Conservation (phyloP, 37 sponge, comb jelly and placozoan species). For the Bolinopsis microptera region DNA sequence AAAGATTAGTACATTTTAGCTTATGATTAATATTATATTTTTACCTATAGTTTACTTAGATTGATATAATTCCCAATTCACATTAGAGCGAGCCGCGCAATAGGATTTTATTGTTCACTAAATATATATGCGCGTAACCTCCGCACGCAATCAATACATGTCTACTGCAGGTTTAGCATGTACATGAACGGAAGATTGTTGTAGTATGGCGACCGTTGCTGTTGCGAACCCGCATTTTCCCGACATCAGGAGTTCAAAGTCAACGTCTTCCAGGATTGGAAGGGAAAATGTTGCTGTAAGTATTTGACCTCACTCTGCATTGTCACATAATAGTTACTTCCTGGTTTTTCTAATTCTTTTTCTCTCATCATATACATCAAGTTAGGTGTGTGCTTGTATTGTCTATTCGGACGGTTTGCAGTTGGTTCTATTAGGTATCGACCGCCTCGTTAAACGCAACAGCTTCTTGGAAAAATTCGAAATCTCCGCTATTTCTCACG, state of each 20-base stretch:
- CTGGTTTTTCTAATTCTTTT: background rate
- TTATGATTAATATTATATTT: too few relatives aligned
- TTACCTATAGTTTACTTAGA: too few relatives aligned
- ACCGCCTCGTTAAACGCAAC: too few relatives aligned
- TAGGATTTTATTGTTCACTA: background rate
- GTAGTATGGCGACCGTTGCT: conserved; percentile 63
- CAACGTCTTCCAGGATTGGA: background rate
- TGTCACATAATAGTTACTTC: background rate
- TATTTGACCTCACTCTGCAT: background rate
- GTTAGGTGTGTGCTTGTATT: background rate
- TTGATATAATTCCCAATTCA: too few relatives aligned
- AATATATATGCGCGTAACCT: background rate
- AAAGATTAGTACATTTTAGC: too few relatives aligned
- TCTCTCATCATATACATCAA: background rate
- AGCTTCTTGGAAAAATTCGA: too few relatives aligned
- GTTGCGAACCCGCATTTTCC: conserved; percentile 46
- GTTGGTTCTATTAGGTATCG: too few relatives aligned
- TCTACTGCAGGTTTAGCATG: background rate
- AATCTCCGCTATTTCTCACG: too few relatives aligned
- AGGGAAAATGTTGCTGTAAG: conserved; percentile 39
- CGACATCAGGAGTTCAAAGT: conserved; percentile 45
- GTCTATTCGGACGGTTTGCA: background rate
- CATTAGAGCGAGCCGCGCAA: background rate
- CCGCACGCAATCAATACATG: background rate
- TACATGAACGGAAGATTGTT: conserved; percentile 24